phyloP scores from a whole-genome alignment of 2,113 vertebrate genomes.

The Thamnaconus septentrionalis region DNA sequence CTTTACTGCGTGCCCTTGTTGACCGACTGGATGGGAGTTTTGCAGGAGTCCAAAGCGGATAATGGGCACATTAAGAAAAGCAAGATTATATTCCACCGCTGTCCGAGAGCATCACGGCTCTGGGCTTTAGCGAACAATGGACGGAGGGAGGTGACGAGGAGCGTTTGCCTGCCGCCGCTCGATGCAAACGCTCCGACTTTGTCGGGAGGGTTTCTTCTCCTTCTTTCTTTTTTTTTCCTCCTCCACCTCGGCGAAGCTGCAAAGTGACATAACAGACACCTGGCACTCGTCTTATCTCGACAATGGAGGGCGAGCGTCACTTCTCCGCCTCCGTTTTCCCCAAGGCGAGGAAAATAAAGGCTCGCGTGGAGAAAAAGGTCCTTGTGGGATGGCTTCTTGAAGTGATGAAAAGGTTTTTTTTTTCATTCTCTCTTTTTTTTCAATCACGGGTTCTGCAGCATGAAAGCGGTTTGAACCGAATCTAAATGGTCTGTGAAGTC shows the following conservation, averaged over 20 bases:
- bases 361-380: slow-evolving; percentile 14
- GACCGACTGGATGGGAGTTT: slow-evolving; percentile 21
- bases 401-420: slow-evolving; percentile 45
- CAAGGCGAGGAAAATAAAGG: slow-evolving; percentile 27
- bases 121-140: slow-evolving; percentile 23
- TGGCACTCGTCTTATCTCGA: slow-evolving; percentile 13
- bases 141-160: neutral
- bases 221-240: slow-evolving; percentile 1
- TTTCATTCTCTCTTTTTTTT: slow-evolving; percentile 3
- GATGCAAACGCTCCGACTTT: too few relatives aligned
- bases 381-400: slow-evolving; percentile 22
- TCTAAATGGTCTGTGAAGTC: slow-evolving; percentile 45
- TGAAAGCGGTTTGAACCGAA: slow-evolving; percentile 39
- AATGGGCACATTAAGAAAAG: slow-evolving; percentile 37
- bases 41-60: slow-evolving; percentile 24
- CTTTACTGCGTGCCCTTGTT: slow-evolving; percentile 4
- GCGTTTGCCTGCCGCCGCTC: slow-evolving; percentile 17
- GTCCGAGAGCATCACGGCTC: slow-evolving; percentile 39
- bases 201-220: neutral
- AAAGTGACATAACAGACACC: slow-evolving; percentile 39
- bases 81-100: slow-evolving; percentile 54
- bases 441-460: slow-evolving; percentile 40
- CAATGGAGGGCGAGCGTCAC: slow-evolving; percentile 30
- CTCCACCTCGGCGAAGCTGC: slow-evolving; percentile 1
- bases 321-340: slow-evolving; percentile 1